A percentile compares a stretch with the other conserved stretches of the same genome.
phyloP scores from a whole-genome alignment of 2,797 vertebrate genomes.

The Sebastes wilsoni region DNA sequence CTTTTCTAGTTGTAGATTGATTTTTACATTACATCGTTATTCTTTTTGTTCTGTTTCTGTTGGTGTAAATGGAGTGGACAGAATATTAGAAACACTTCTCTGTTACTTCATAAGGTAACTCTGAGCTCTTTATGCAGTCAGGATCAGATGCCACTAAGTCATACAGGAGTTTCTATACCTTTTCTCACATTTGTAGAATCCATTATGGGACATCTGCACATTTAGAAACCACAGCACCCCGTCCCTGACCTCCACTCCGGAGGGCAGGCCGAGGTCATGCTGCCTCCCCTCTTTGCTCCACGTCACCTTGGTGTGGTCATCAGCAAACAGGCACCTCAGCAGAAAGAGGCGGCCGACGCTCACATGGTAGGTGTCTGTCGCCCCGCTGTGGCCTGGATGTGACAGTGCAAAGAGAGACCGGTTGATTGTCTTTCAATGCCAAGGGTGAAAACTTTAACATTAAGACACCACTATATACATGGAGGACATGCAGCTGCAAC shows the following conservation, averaged over 20 bases:
- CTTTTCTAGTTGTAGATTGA: not conserved
- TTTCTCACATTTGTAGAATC: constrained; percentile 73
- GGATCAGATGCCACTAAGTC: not conserved
- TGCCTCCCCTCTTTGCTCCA: constrained; percentile 60
- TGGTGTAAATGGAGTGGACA: too few species aligned
- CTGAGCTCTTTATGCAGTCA: not conserved
- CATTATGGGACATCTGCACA: constrained; percentile 61
- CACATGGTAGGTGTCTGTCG: constrained; percentile 48
- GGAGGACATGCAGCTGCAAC: not conserved
- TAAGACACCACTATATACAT: not conserved
- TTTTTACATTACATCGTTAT: not conserved
- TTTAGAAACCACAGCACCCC: constrained; percentile 75
- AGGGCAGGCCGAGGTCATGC: constrained; percentile 1
- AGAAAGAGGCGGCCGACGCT: constrained; percentile 58
- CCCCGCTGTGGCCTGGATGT: constrained; percentile 38
- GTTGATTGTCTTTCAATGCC: not conserved
- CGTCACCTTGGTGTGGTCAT: constrained; percentile 13
- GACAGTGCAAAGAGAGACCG: not conserved
- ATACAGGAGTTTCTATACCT: constrained; percentile 50
- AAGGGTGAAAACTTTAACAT: not conserved
- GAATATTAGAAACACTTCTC: too few species aligned
- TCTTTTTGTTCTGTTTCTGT: not conserved
- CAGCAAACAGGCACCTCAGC: constrained; percentile 50
- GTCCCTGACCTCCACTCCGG: constrained; percentile 54
- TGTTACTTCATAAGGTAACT: not conserved